Evolutionary conservation across 2,113 vertebrate genomes (phyloP), one percentile per base, ranked within the genome.

Genomic region (Tachuris rubrigastra): DNA sequence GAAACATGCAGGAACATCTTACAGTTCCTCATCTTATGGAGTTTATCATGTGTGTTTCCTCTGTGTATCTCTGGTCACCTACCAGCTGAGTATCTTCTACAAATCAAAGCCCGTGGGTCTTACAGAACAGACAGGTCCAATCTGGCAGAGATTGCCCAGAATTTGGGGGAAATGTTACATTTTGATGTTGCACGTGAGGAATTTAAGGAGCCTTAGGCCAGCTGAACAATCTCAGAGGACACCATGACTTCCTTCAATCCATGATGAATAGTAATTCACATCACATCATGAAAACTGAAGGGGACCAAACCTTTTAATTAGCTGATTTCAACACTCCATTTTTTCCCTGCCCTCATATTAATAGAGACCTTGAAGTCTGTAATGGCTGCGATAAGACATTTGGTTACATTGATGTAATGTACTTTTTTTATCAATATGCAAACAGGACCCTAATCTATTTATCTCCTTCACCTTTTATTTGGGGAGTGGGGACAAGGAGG

Each of bases 401-500:
- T 94, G 63, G 86, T 86, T 87, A 74, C 65, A 89, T 89, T 89
- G 90, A 95, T 95, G 94, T 91, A 92, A 96, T 95, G 69, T 87
- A 94, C 73, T 83, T 85, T 90, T 31, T 82, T 97, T 89, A 94
- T 94, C 86, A 80, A 89, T 85, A 72, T 79, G 88, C 95, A 97
- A 95, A 93, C 91, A 97, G 52, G 62, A 49, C 53, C 63, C 86
- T 91, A 77, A 96, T 95, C 96, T 95, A 94, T 96, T 96, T 96
- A 90, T 89, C 94, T 95, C 71, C 80, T 87, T 85, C 80, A 69
- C 80, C 72, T 94, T 95, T 96, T 81, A 96, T 95, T 96, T 87
- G 85, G 89, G 83, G 89, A 60, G 67, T 50, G 47, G 39, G n/a
- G 72, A 27, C 23, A 44, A 86, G 33, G 59, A 89, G 75, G 41